Percentiles rank a stretch among this genome's conserved stretches.
Evolutionary conservation across 1,140 invertebrate species (phyloP).

Genomic region (Drosophila nannoptera): DNA sequence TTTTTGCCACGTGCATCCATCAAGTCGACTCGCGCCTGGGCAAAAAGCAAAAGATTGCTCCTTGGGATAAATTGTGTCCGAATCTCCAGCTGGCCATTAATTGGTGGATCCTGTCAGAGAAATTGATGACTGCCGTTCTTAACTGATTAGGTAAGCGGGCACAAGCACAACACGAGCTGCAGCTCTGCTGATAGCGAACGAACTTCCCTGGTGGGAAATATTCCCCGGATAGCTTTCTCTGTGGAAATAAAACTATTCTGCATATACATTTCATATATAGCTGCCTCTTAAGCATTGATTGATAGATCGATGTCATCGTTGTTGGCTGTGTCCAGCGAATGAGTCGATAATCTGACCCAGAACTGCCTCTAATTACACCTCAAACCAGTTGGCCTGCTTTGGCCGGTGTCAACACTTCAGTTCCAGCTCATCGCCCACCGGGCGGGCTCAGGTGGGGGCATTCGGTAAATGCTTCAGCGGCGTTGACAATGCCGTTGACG

Average conservation of each 20-base stretch:
- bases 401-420: constrained; percentile 5
- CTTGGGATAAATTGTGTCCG: constrained; percentile 17
- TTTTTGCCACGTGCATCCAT: constrained; percentile 49
- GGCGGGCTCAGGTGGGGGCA: constrained; percentile 47
- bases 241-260: no score
- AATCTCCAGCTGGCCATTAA: constrained; percentile 32
- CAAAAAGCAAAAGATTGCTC: constrained; percentile 26
- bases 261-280: no score
- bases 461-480: constrained; percentile 61
- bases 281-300: no score
- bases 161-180: neutral
- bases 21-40: constrained; percentile 16
- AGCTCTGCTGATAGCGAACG: neutral
- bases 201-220: no score
- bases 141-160: constrained; percentile 23
- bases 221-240: no score
- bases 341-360: neutral
- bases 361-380: neutral
- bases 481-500: constrained; percentile 42
- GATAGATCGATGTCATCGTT: no score
- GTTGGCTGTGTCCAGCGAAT: neutral
- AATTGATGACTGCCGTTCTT: constrained; percentile 23
- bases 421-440: constrained; percentile 57
- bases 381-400: neutral
- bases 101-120: constrained; percentile 21